These are phyloP conservation scores for Paralichthys olivaceus DNA, from an alignment of 2,113 vertebrate genomes.

Conservation along the genomic window DNA sequence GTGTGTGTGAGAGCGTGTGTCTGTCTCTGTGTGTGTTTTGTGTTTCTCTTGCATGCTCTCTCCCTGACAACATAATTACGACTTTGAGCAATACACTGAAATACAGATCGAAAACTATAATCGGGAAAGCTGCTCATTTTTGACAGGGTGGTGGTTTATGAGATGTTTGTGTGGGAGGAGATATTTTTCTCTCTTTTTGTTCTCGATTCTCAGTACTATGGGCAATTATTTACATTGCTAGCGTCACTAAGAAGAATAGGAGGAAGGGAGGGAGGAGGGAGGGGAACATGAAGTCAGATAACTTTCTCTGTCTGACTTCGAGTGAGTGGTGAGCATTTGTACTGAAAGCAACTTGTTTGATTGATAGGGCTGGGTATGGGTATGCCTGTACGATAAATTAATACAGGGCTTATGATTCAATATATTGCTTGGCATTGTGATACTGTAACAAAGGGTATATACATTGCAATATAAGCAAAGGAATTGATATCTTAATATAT, in stretches of 20 bases:
- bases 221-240: constrained; percentile 60
- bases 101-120: constrained; percentile 70
- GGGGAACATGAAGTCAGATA: constrained; percentile 15
- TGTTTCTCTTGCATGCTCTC: constrained; percentile 63
- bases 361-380: background rate
- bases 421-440: no score
- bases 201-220: constrained; percentile 33
- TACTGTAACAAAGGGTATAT: no score
- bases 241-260: constrained; percentile 43
- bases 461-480: no score
- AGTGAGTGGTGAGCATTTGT: constrained; percentile 10
- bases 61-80: constrained; percentile 78
- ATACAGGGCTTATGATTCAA: no score
- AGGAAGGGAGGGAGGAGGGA: background rate
- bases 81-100: constrained; percentile 67
- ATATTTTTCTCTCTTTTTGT: constrained; percentile 42
- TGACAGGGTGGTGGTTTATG: constrained; percentile 72
- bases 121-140: constrained; percentile 60
- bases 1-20: background rate
- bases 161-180: constrained; percentile 60
- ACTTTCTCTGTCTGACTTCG: constrained; percentile 1
- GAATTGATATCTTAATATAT: no score
- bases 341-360: background rate
- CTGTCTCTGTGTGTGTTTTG: constrained; percentile 17
- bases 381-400: no score